Evolutionary conservation across 2,113 vertebrate species (phyloP), one percentile per base, ranked within the genome.

Genomic region (Neolamprologus ventralis): DNA sequence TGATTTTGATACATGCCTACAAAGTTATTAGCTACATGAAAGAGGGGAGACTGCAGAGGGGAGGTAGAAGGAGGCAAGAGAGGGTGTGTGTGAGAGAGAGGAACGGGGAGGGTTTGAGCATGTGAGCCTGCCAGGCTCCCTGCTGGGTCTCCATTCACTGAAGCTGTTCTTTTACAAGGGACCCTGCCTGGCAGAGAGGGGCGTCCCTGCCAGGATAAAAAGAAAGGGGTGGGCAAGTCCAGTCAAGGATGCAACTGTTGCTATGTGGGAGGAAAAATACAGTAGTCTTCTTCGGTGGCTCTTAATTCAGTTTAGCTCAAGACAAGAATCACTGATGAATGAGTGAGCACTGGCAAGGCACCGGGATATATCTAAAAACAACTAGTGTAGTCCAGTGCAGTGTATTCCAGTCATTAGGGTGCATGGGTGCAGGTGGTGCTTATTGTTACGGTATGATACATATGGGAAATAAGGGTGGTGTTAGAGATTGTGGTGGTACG

Each of bases 131-230:
- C 87, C 86, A 92, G 91, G 90, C 86, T 87, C 90, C 95, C 90
- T 87, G 93, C 94, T 90, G 94, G 84, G 95, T 90, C 92, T 92
- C 89, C 88, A 90, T 93, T 95, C 93, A 94, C 91, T 92, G 93
- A 95, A 93, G 94, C 94, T 89, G 88, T n/a, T 91, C 71, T 95
- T 96, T 95, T 94, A 95, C 89, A 92, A 94, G 93, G 63, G 87
- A 91, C 80, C 94, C 91, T 90, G 95, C 90, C 87, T 94, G 94
- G 94, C 92, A 93, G 84, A 91, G 73, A 89, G 92, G 91, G 87
- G 87, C 92, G 87, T 90, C 91, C 83, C 89, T 91, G 88, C 93
- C 84, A 80, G 88, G 90, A 89, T 85, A 63, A 92, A 91, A 93
- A 88, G 63, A 87, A 90, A 91, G 89, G 87, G 92, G 84, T 82